Conservation (phyloP, 2,797 vertebrate genomes). For the Anniella stebbinsi region DNA sequence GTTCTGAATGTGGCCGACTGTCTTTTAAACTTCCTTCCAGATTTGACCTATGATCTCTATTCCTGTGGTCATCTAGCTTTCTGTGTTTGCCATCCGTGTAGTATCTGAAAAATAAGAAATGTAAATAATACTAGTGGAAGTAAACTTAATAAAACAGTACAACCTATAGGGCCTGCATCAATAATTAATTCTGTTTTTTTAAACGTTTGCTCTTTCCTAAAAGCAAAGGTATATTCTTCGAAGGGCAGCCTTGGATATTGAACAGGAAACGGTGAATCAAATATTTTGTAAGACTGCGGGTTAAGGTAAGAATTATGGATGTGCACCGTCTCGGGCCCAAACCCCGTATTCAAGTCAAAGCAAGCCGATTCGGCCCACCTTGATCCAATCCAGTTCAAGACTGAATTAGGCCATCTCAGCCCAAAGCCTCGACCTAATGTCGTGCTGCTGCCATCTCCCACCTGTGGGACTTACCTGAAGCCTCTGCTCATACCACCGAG, state of each 20-base stretch:
- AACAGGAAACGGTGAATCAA: background rate
- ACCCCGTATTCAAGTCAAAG: too few species aligned
- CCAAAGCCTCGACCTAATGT: too few species aligned
- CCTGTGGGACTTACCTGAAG: too few species aligned
- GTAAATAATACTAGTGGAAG: constrained; percentile 40
- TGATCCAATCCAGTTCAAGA: too few species aligned
- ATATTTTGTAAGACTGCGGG: background rate
- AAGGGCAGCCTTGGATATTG: background rate
- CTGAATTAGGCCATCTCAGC: too few species aligned
- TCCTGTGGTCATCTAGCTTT: constrained; percentile 92
- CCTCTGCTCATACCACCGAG: too few species aligned
- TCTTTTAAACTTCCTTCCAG: constrained; percentile 89
- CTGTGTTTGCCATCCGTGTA: constrained; percentile 92
- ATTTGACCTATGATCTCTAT: constrained; percentile 88
- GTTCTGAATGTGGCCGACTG: constrained; percentile 80
- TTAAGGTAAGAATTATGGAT: background rate
- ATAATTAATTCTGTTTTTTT: background rate
- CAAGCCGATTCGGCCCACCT: too few species aligned
- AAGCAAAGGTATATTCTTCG: background rate
- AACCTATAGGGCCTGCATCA: background rate
- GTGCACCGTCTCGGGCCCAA: too few species aligned
- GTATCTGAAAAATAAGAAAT: constrained; percentile 75
- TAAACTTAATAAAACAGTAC: constrained; percentile 34
- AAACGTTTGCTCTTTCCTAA: constrained; percentile 19
- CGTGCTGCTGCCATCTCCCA: too few species aligned